Base-by-base conservation (phyloP, 2,888 invertebrate genomes). In the Trichopoda pennipes region DNA sequence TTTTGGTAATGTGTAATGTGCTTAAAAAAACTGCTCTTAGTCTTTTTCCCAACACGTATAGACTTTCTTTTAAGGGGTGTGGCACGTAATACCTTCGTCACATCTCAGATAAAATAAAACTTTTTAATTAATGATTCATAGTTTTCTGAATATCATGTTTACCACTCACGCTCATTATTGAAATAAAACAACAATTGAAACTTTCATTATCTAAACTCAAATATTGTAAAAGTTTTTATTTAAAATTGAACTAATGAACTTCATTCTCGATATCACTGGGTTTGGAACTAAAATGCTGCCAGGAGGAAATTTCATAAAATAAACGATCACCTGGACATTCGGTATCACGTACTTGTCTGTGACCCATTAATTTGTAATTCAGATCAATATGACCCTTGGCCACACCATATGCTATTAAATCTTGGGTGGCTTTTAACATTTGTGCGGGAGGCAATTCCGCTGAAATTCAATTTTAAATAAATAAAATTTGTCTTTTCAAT, bases 261-360 rank as follows among this genome's bases (percentile, higher is more conserved):
- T 86, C 84, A 78, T 86, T 87, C 55, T 84, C 85, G 23, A 85
- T 86, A 16, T 80, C 76, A 74, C 87, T 88, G 0, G 91, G 91
- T 61, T 90, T 90, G 2, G 87, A 77, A n/a, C 90, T 88, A 81
- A 91, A 93, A 84, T 94, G 92, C 0, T 93, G 91, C 95, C 95
- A 95, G 0, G 91, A 92, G 1, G 92, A 91, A 58, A 95, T 94
- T 85, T 94, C 93, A 6, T 92, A 86, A 81, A 93, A 92, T 0
- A 95, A 91, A 0, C 92, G 91, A 3, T 91, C 92, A 0, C 95
- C 95, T 0, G 95, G 95, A 84, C 95, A 95, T 84, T 94, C 94
- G 0, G 95, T 95, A 17, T 91, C 91, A 53, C 92, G 89, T 10
- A 93, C 93, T 87, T 94, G 93, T 51, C 92, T 90, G 89, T 95